Percentiles rank a stretch among this genome's conserved stretches.
These are phyloP conservation scores for Onychorhynchus coronatus DNA, from an alignment of 2,113 vertebrate genomes.

Conservation along the genomic window DNA sequence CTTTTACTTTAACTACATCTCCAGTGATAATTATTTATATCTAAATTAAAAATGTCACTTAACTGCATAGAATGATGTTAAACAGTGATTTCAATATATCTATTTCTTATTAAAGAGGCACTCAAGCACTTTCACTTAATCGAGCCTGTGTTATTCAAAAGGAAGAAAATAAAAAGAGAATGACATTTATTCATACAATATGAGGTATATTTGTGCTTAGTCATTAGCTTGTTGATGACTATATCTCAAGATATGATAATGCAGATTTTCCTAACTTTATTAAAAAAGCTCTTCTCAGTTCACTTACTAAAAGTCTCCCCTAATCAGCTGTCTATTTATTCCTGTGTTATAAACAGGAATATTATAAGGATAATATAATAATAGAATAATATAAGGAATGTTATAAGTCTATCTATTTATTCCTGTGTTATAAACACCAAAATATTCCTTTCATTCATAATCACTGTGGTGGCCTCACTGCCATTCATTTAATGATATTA, in stretches of 20 bases:
- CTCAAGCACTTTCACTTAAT: background rate
- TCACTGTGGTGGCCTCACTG: background rate
- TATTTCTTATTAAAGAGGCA: background rate
- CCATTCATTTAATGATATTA: background rate
- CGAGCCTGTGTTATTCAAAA: background rate
- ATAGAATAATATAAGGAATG: no score
- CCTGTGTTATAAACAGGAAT: background rate
- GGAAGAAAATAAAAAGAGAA: background rate
- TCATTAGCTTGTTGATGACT: background rate
- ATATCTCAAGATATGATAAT: background rate
- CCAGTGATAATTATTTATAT: background rate
- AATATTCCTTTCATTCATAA: background rate
- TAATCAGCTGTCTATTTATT: background rate
- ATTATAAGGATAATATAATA: no score
- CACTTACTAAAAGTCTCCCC: background rate
- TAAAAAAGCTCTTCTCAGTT: background rate
- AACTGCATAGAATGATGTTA: background rate
- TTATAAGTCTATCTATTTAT: background rate
- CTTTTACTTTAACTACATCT: background rate
- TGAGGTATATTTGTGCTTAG: background rate
- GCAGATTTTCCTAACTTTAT: background rate
- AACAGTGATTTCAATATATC: background rate
- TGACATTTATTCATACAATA: background rate
- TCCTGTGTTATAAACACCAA: background rate
- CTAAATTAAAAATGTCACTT: background rate